Evolutionary conservation across 2,113 vertebrate genomes (phyloP).

Genomic region (Eudorcas thomsonii): DNA sequence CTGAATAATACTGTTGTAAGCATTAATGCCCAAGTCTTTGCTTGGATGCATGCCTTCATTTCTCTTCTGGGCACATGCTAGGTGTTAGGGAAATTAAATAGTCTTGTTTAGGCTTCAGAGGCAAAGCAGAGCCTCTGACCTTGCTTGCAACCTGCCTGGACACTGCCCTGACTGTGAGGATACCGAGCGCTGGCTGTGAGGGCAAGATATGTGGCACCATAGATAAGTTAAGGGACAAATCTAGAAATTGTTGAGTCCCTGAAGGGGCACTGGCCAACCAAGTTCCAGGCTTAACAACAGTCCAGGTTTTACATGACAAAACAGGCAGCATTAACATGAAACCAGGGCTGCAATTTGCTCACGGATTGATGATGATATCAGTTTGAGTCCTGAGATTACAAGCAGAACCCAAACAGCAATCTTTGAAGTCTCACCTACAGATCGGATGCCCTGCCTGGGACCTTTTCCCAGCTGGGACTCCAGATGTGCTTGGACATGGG

Average conservation of each 20-base stretch:
- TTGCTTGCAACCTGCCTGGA: neutral
- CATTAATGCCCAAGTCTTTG: neutral
- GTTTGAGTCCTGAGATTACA: neutral
- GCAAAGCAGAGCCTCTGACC: neutral
- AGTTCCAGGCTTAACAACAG: neutral
- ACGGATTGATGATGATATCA: neutral
- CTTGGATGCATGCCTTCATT: accelerated
- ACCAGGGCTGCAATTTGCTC: neutral
- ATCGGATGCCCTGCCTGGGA: neutral
- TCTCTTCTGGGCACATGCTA: too few relatives aligned
- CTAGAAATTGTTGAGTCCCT: neutral
- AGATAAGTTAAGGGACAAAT: neutral
- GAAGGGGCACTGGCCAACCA: neutral
- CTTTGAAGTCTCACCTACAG: neutral
- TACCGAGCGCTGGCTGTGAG: accelerated
- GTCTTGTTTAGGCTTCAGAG: neutral
- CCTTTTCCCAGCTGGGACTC: neutral
- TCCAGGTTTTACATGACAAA: neutral
- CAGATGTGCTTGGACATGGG: neutral
- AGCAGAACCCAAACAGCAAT: neutral
- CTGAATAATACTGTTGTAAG: neutral
- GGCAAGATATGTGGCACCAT: neutral
- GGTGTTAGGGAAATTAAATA: neutral
- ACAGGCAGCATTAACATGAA: neutral
- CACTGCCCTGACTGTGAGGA: neutral